Base-by-base conservation (phyloP, 1,140 invertebrate species). In the Armadillidium nasatum region DNA sequence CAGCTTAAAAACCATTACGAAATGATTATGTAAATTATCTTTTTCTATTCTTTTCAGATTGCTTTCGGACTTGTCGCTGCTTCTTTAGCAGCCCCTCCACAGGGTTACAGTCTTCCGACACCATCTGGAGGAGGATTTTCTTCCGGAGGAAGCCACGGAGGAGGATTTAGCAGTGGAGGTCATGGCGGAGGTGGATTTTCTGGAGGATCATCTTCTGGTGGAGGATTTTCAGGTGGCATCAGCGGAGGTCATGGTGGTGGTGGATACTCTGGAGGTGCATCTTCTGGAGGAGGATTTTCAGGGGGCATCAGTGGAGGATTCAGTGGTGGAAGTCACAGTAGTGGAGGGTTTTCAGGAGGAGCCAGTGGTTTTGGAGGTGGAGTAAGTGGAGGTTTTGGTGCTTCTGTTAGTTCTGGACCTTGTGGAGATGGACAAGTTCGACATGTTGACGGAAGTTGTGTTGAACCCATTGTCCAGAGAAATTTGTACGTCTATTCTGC, bases 401-500 rank as follows among this genome's bases (percentile, higher is more conserved):
- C 44, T 46, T 46, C 7, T 3, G 66, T 21, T 60, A 23, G 46
- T 6, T 60, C 67, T 11, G 73, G 73, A 76, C 44, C 44, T 13
- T 80, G 79, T 71, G 69, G 68, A 9, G 70, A 70, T 0, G 80
- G 80, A 9, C 70, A 79, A 46, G 77, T 81, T 11, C 72, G 43
- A 21, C 73, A 79, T 21, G 73, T 77, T 44, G 80, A 79, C 60
- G 80, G 80, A 1, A 78, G 60, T 33, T 81, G 80, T 43, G 80
- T 73, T n/a, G 72, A 72, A 19, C 77, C 80, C 9, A 45, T 69
- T 22, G 71, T 81, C 0, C 50, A 71, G 13, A 50, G 79, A 19
- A 81, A 81, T 66, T 23, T 78, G 68, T 78, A 70, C 54, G 69
- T 81, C 9, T 78, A 77, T 72, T 44, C 54, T 11, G 79, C 77